A percentile compares a stretch with the other conserved stretches of the same genome.
These are phyloP conservation scores for Lagodon rhomboides DNA, from an alignment of 2,797 vertebrate genomes.

Conservation along the genomic window DNA sequence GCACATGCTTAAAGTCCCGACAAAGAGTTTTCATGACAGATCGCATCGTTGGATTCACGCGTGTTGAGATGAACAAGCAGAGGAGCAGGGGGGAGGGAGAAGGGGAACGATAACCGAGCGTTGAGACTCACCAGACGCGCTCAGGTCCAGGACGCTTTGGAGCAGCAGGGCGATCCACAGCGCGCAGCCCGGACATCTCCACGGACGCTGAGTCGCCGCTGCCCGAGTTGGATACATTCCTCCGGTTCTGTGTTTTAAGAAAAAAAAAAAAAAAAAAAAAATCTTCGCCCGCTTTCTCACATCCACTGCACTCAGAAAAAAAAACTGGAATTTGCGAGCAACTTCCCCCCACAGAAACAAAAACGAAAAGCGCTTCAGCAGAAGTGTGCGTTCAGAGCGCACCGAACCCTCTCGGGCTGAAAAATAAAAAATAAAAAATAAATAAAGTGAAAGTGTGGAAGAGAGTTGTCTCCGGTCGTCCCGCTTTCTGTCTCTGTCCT, in stretches of 20 bases:
- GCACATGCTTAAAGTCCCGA: neutral
- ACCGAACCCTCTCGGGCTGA: neutral
- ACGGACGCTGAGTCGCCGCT: conserved; percentile 70
- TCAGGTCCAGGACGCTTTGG: conserved; percentile 66
- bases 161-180: conserved; percentile 78
- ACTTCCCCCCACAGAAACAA: neutral
- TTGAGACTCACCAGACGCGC: conserved; percentile 81
- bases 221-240: conserved; percentile 84
- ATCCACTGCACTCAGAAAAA: conserved; percentile 74
- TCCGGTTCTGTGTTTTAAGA: conserved; percentile 63
- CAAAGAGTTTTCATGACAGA: neutral
- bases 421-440: neutral
- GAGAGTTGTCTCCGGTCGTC: conserved; percentile 49
- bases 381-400: conserved; percentile 10
- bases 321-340: conserved; percentile 36
- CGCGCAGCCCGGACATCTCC: conserved; percentile 80
- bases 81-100: neutral
- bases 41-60: conserved; percentile 27
- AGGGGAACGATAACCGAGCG: neutral
- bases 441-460: conserved; percentile 1
- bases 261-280: too few species aligned
- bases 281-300: conserved; percentile 69
- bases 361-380: neutral
- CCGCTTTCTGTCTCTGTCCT: conserved; percentile 51
- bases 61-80: conserved; percentile 29